These are phyloP conservation scores for Chelonus formosanus DNA, from an alignment of 2,888 invertebrate species.

Conservation along the genomic window DNA sequence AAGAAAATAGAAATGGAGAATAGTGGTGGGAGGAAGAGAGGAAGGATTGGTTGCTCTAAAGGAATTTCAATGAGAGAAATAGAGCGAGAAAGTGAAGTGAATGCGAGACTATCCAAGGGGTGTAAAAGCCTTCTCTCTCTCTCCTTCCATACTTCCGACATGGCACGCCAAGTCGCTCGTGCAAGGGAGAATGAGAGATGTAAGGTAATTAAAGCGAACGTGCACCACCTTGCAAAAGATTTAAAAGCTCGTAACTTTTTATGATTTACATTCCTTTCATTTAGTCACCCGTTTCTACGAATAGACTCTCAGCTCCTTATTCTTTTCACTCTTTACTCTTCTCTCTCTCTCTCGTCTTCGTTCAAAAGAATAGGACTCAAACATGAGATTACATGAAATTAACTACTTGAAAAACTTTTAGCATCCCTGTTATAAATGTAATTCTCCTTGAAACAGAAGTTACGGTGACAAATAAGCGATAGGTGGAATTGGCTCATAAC, in stretches of 20 bases:
- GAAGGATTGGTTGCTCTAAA: conserved; percentile 42
- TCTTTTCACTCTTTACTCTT: conserved; percentile 24
- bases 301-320: conserved; percentile 48
- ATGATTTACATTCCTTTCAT: conserved; percentile 66
- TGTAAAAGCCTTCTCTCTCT: conserved; percentile 25
- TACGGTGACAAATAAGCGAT: background rate
- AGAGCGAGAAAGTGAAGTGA: conserved; percentile 40
- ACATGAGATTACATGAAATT: background rate
- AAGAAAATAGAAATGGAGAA: conserved; percentile 26
- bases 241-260: conserved; percentile 66
- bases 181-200: conserved; percentile 60
- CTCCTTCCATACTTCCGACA: conserved; percentile 31
- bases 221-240: conserved; percentile 65
- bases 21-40: conserved; percentile 12
- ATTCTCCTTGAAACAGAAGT: conserved; percentile 13
- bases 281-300: conserved; percentile 60
- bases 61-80: conserved; percentile 57
- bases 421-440: background rate
- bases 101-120: conserved; percentile 20
- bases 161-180: conserved; percentile 45
- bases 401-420: background rate
- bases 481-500: background rate
- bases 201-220: conserved; percentile 65
- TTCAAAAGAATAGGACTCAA: conserved; percentile 33
- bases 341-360: conserved; percentile 1